Percentiles rank a stretch among this genome's conserved stretches.
Evolutionary conservation across 2,888 invertebrate species (phyloP).

Genomic region (Hydropsyche betteni): DNA sequence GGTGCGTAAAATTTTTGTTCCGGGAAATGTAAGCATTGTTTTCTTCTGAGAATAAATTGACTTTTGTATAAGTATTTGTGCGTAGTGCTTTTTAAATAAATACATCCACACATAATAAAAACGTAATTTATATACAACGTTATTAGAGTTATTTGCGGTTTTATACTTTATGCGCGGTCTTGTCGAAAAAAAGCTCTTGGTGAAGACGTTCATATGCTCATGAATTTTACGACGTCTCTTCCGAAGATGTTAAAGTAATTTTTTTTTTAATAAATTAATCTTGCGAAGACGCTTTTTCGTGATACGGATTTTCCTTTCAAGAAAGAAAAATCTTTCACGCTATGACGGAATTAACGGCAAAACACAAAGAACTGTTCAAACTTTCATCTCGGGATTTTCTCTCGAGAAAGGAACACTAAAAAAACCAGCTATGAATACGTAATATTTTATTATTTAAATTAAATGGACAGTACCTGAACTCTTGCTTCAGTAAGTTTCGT

Average conservation of each 20-base stretch:
- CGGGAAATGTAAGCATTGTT: slow-evolving; percentile 18
- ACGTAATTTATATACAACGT: slow-evolving; percentile 12
- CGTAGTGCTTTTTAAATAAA: slow-evolving; percentile 1
- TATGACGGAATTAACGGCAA: not conserved
- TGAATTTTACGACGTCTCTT: slow-evolving; percentile 2
- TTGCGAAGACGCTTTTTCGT: not conserved
- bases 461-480: slow-evolving; percentile 74
- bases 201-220: not conserved
- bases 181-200: slow-evolving; percentile 3
- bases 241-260: not conserved
- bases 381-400: too few relatives aligned
- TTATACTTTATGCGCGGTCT: not conserved
- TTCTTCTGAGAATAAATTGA: slow-evolving; percentile 21
- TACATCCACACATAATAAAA: slow-evolving; percentile 15
- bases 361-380: not conserved
- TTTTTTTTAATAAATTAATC: not conserved
- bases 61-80: not conserved
- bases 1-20: slow-evolving; percentile 7
- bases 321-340: slow-evolving; percentile 10
- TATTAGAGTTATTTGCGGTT: slow-evolving; percentile 27
- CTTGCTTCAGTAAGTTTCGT: slow-evolving; percentile 93
- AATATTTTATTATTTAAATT: not conserved
- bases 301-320: slow-evolving; percentile 6
- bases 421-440: not conserved
- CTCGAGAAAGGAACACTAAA: not conserved